These are phyloP conservation scores for Cryptotermes secundus DNA, from an alignment of 1,140 invertebrate species.

Conservation along the genomic window DNA sequence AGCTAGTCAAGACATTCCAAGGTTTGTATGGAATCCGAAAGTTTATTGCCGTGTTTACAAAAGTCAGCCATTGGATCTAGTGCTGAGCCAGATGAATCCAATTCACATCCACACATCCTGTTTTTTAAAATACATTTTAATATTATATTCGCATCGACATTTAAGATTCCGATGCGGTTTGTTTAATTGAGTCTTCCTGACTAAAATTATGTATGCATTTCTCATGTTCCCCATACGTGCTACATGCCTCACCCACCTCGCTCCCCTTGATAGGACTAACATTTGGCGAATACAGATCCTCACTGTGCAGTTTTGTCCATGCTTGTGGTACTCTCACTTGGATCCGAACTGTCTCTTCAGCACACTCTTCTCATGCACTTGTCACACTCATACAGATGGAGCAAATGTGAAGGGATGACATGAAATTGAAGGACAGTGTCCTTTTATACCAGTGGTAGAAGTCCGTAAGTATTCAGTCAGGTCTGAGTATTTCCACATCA, in stretches of 20 bases:
- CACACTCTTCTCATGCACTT: no score
- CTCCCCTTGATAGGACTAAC: not conserved
- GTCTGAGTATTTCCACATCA: no score
- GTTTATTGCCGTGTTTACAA: not conserved
- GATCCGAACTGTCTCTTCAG: no score
- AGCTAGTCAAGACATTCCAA: no score
- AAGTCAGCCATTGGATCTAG: not conserved
- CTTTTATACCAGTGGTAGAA: no score
- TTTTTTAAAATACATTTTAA: not conserved
- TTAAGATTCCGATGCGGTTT: not conserved
- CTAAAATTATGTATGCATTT: not conserved
- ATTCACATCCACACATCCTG: not conserved
- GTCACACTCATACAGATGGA: no score
- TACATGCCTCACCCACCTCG: not conserved
- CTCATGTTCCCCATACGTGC: not conserved
- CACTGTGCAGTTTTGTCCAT: not conserved
- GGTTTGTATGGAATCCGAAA: not conserved
- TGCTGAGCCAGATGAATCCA: not conserved
- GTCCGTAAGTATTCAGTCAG: no score
- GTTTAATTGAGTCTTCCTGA: not conserved
- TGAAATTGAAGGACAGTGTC: no score
- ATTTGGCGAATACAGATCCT: not conserved
- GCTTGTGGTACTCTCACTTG: no score
- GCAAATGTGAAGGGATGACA: no score
- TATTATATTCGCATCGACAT: not conserved